Conservation (phyloP, 1,140 invertebrate genomes). For the Phenacoccus solenopsis region DNA sequence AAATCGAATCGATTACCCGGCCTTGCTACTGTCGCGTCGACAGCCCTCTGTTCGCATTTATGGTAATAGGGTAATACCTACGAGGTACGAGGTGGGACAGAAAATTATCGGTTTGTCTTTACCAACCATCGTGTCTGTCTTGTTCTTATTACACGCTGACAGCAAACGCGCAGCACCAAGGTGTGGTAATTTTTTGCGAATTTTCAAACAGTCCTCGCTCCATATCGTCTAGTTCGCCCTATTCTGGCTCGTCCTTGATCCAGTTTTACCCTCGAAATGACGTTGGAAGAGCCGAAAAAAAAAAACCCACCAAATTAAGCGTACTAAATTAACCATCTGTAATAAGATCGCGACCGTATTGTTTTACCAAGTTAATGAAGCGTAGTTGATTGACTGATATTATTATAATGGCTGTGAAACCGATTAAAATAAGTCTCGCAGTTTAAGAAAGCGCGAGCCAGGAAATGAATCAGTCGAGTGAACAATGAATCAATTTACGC, state of each 20-base stretch:
- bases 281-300: background rate
- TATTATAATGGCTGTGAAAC: background rate
- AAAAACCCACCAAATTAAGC: too few relatives aligned
- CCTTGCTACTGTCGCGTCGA: too few relatives aligned
- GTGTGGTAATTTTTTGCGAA: background rate
- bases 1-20: too few relatives aligned
- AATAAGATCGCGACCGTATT: background rate
- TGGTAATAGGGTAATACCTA: too few relatives aligned
- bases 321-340: background rate
- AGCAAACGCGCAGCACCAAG: too few relatives aligned
- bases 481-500: slow-evolving; percentile 2
- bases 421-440: background rate
- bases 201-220: background rate
- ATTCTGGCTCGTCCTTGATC: background rate
- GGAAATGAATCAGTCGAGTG: background rate
- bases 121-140: too few relatives aligned
- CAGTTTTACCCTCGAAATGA: background rate
- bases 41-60: too few relatives aligned
- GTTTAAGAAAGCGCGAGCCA: background rate
- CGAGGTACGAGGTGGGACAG: too few relatives aligned
- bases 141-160: too few relatives aligned
- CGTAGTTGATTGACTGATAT: background rate
- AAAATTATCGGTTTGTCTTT: too few relatives aligned
- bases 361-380: background rate
- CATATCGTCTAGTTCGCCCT: background rate